Percentiles rank a stretch among this genome's conserved stretches.
Conservation (phyloP, 1,140 invertebrate genomes). For the Thaumetopoea pityocampa region DNA sequence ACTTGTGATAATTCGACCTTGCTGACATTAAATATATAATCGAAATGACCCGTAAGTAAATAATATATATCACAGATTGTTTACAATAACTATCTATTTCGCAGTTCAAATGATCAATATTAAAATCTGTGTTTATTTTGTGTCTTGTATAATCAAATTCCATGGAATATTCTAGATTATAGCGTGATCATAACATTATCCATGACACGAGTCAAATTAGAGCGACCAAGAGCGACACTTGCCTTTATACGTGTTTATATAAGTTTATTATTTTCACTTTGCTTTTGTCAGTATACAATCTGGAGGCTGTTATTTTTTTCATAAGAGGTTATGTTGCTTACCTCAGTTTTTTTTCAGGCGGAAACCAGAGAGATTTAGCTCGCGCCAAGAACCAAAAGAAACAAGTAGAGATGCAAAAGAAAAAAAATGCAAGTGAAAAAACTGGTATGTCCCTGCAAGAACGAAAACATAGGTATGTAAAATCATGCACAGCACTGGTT, state of each 20-base stretch:
- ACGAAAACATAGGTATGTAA: slow-evolving; percentile 87
- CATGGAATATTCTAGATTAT: slow-evolving; percentile 45
- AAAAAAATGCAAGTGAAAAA: slow-evolving; percentile 80
- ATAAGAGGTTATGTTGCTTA: slow-evolving; percentile 13
- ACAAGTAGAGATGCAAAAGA: slow-evolving; percentile 81
- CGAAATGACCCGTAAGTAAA: slow-evolving; percentile 67
- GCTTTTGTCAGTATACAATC: background rate
- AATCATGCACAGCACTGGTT: too few species aligned
- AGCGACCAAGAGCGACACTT: slow-evolving; percentile 17
- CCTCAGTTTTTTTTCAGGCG: slow-evolving; percentile 76
- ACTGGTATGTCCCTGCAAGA: slow-evolving; percentile 86
- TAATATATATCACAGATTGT: slow-evolving; percentile 12
- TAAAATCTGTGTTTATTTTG: background rate
- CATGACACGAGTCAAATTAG: slow-evolving; percentile 29
- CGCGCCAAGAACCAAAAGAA: slow-evolving; percentile 90
- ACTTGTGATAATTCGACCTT: slow-evolving; percentile 30
- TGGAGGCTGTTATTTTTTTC: background rate
- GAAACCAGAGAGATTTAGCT: slow-evolving; percentile 92
- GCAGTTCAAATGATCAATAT: background rate
- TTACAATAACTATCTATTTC: slow-evolving; percentile 3
- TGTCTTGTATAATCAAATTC: slow-evolving; percentile 20
- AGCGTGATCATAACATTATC: slow-evolving; percentile 13
- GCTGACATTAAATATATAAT: slow-evolving; percentile 20
- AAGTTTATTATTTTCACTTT: background rate
- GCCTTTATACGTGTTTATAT: slow-evolving; percentile 13